Base-by-base conservation (phyloP, 2,113 vertebrate genomes). In the Eptesicus fuscus region DNA sequence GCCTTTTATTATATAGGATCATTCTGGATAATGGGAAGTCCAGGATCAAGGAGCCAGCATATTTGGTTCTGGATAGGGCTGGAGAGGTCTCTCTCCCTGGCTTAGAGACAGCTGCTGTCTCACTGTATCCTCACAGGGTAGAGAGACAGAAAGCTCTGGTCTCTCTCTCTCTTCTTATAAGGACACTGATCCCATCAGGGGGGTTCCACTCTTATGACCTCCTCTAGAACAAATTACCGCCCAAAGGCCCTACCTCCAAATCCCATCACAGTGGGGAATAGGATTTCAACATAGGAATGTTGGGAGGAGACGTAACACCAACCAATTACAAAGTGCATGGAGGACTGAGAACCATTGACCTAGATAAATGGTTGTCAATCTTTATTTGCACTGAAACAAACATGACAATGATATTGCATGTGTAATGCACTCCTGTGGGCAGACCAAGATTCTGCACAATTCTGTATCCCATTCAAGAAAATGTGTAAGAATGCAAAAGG, bases 321-420 rank as follows among this genome's bases (percentile, higher is more conserved):
- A 42, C 2, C 5, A 91, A 59, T 53, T 69, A 17, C 47, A 69
- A 74, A 88, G 32, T 53, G 5, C 51, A 69, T 32, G 16, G 17
- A 77, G 9, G 35, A 80, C 2, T 47, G 20, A 42, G 23, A 89
- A 74, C 35, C n/a, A 71, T 9, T 79, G 63, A 44, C 70, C 5
- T 25, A 51, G 25, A 82, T 40, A 51, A 47, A 59, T 6, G 61
- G 3, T 71, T 76, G 11, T 16, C 49, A 61, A 5, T 0, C 16
- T 47, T 63, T 42, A 42, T 30, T n/a, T 70, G 11, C 13, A 20
- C 16, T 13, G 7, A 70, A 71, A 84, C 42, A 65, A 53, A 74
- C 5, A 32, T 7, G 13, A 67, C 23, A 30, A 9, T 13, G 11
- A 7, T 16, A 67, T 16, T 0, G 11, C 1, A 12, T 4, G 2